Conservation (phyloP, 2,888 invertebrate species). For the Octodonta nipae region DNA sequence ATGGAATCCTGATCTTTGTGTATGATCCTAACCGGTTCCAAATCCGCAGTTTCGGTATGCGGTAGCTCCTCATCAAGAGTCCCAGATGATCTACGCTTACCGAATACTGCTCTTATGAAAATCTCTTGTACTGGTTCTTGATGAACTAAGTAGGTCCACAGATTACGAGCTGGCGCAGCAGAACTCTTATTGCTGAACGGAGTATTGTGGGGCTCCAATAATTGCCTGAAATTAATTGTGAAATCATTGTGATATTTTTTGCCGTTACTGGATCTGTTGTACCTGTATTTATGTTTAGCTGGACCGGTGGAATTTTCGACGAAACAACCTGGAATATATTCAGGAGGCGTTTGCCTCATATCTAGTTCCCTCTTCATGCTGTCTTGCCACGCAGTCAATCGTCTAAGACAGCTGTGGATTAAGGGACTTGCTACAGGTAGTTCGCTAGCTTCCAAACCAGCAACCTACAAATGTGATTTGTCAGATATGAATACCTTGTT, state of each 20-base stretch:
- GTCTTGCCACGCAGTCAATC: conserved; percentile 82
- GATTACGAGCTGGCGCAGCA: conserved; percentile 61
- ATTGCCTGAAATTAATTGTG: conserved; percentile 50
- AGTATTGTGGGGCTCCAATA: conserved; percentile 85
- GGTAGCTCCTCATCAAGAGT: conserved; percentile 39
- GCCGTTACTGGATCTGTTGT: too few species aligned
- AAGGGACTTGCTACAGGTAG: conserved; percentile 87
- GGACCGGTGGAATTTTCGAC: conserved; percentile 69
- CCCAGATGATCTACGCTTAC: conserved; percentile 51
- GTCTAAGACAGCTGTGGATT: conserved; percentile 75
- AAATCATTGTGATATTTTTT: background rate
- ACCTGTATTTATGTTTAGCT: conserved; percentile 81
- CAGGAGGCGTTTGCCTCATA: conserved; percentile 60
- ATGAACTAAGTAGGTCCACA: conserved; percentile 87
- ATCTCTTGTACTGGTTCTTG: conserved; percentile 86
- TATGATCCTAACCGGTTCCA: conserved; percentile 85
- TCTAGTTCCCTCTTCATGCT: conserved; percentile 57
- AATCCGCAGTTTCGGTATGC: conserved; percentile 32
- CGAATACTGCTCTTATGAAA: conserved; percentile 90
- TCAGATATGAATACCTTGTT: background rate
- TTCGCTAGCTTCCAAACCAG: conserved; percentile 44
- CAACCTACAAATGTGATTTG: conserved; percentile 23
- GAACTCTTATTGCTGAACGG: conserved; percentile 70
- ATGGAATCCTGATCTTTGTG: conserved; percentile 99
- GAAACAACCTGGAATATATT: conserved; percentile 84